These are phyloP conservation scores for Nicator chloris DNA, from an alignment of 2,113 vertebrate species.

Conservation along the genomic window DNA sequence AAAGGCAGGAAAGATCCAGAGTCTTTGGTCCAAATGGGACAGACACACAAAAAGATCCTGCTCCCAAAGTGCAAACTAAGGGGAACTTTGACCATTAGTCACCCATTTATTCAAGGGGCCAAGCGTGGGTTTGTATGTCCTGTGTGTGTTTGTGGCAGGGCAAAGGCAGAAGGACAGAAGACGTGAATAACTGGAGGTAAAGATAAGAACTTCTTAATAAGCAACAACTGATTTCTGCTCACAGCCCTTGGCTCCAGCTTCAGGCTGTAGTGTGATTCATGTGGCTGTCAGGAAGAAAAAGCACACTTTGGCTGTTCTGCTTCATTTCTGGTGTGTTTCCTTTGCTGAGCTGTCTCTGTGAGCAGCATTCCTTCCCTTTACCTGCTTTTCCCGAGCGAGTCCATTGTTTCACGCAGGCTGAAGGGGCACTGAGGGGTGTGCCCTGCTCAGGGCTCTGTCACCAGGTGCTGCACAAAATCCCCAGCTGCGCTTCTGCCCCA, in stretches of 20 bases:
- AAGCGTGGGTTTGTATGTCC: background rate
- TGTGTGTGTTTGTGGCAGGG: background rate
- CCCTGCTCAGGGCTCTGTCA: background rate
- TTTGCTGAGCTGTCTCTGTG: background rate
- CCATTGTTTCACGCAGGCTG: background rate
- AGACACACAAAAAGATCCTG: background rate
- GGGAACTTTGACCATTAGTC: background rate
- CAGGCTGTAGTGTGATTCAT: background rate
- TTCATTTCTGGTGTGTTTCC: background rate
- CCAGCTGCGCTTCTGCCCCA: background rate
- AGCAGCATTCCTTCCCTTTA: background rate
- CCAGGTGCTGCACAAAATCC: background rate
- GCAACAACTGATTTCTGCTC: background rate
- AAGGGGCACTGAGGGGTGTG: accelerated
- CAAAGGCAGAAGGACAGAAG: background rate
- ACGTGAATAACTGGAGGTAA: background rate
- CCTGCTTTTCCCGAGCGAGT: accelerated
- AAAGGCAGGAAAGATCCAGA: background rate
- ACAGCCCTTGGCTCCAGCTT: background rate
- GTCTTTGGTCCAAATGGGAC: background rate
- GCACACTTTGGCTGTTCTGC: background rate
- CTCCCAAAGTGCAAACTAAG: background rate
- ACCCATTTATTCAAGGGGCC: background rate
- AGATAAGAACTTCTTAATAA: background rate
- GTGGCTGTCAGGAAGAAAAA: background rate